Conservation (phyloP, 2,113 vertebrate genomes). For the Dermatemys mawii region DNA sequence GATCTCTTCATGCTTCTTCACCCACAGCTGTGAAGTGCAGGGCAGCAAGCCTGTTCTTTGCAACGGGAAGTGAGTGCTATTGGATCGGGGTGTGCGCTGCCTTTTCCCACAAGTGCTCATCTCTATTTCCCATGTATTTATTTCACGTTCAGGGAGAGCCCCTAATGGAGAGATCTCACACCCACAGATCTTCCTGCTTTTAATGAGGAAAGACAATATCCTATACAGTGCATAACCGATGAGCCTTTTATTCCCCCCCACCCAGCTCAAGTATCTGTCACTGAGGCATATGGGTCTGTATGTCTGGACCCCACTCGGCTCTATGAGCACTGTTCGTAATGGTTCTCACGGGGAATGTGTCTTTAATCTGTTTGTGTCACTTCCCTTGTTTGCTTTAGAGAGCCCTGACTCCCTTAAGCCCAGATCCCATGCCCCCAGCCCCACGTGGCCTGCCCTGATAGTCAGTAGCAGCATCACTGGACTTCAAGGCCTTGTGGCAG, state of each 20-base stretch:
- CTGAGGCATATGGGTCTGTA: neutral
- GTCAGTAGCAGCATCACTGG: neutral
- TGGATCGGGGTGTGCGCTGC: neutral
- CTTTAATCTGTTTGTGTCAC: neutral
- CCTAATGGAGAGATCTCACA: neutral
- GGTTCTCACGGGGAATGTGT: neutral
- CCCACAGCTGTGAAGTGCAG: neutral
- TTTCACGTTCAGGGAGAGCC: slow-evolving; percentile 2
- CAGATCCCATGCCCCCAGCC: neutral
- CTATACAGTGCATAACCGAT: neutral
- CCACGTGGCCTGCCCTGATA: neutral
- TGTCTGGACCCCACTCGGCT: neutral
- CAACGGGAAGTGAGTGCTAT: neutral
- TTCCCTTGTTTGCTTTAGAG: neutral
- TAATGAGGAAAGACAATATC: neutral
- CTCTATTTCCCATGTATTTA: neutral
- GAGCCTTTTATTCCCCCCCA: neutral
- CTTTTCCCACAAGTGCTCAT: neutral
- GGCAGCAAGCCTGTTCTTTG: rapidly evolving
- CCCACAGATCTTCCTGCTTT: neutral
- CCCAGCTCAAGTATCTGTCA: neutral
- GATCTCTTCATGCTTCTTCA: neutral
- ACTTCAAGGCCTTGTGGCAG: neutral
- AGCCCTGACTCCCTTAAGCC: neutral
- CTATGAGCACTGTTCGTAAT: neutral